Percentiles rank a stretch among this genome's conserved stretches.
phyloP scores from a whole-genome alignment of 2,888 invertebrate species.

The Tiliacea aurago region DNA sequence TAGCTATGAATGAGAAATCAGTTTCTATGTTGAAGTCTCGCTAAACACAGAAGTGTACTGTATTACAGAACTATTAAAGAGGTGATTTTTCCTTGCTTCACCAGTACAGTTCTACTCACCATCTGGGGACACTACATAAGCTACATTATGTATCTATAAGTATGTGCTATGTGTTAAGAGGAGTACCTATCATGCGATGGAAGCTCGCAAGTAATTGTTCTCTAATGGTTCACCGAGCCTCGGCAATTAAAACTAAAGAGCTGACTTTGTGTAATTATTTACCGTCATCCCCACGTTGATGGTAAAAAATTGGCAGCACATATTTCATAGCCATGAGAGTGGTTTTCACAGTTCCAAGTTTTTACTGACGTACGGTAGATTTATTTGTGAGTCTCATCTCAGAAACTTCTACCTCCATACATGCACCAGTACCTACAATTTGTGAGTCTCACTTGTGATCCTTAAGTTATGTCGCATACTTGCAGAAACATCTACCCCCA shows the following conservation, averaged over 20 bases:
- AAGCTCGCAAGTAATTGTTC: constrained; percentile 55
- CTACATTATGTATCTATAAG: constrained; percentile 15
- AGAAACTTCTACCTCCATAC: too few species aligned
- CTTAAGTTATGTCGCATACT: not conserved
- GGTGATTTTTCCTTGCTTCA: not conserved
- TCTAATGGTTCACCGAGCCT: constrained; percentile 38
- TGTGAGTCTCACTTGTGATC: not conserved
- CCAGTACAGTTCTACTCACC: constrained; percentile 7
- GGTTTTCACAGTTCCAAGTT: not conserved
- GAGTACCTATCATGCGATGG: constrained; percentile 66
- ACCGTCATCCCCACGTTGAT: not conserved
- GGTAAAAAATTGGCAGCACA: not conserved
- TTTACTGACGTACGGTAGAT: not conserved
- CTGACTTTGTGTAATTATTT: constrained; percentile 23
- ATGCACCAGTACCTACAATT: too few species aligned
- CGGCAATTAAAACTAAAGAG: constrained; percentile 32
- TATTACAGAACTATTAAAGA: too few species aligned
- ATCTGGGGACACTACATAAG: not conserved
- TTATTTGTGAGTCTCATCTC: not conserved
- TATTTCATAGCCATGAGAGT: not conserved
- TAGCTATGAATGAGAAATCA: not conserved
- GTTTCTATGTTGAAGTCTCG: not conserved
- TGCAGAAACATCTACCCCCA: not conserved
- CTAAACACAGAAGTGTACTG: not conserved
- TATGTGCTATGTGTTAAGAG: constrained; percentile 56